Evolutionary conservation across 2,113 vertebrate species (phyloP), one percentile per base, ranked within the genome.

Genomic region (Petroica traversi): DNA sequence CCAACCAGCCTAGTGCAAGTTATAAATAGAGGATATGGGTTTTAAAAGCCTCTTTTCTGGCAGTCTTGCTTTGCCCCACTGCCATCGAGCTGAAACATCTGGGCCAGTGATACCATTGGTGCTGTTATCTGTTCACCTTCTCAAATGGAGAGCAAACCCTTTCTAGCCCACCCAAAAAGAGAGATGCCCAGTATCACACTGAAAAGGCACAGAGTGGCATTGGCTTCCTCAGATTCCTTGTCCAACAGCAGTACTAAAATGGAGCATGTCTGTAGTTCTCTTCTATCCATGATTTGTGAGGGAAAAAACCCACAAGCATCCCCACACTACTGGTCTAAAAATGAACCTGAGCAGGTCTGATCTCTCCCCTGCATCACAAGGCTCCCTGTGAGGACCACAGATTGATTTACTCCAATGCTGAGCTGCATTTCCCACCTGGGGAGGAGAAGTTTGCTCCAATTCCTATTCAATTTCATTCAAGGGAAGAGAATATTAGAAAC

Each of bases 401-500:
- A 29, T 22, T 0, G 1, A 71, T 57, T 54, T 20, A 51, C 36
- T 78, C 76, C 69, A 36, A 14, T 0, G 2, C 73, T 12, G 34
- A 79, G 58, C 74, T 58, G 59, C 38, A 46, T 72, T 34, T 92
- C 67, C 63, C 38, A 69, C 80, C 48, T 57, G 64, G 40, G 68
- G 8, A 34, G 45, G 52, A 67, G 57, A 88, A 83, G 80, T 38
- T 81, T 88, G 49, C 67, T 80, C 68, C 48, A 61, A 86, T 97
- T 94, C 86, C 71, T 81, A 19, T 62, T 78, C 87, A 64, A 20
- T 85, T 55, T 36, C 69, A 75, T 96, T 92, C 72, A 24, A 78
- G 61, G 76, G 82, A 77, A 61, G 74, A 69, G 77, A 95, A 94
- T 91, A 85, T 95, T 97, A 94, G 94, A 81, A 95, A 93, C 84